phyloP scores from a whole-genome alignment of 2,797 vertebrate genomes.

The Tolypeutes matacus region DNA sequence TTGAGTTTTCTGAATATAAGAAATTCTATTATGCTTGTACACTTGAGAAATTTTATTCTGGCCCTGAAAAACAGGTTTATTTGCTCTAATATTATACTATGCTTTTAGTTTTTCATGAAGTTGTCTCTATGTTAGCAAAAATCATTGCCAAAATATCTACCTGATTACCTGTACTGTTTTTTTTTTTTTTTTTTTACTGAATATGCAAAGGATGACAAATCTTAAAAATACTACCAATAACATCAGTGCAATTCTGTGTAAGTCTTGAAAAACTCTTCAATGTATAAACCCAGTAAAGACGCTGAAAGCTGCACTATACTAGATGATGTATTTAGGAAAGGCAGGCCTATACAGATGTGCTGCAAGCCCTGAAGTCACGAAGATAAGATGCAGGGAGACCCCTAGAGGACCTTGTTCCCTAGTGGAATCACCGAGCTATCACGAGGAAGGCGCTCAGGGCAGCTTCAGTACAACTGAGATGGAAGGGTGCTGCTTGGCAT shows the following conservation, averaged over 20 bases:
- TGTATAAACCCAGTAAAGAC: neutral
- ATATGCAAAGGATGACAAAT: neutral
- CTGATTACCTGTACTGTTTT: neutral
- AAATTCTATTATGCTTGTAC: neutral
- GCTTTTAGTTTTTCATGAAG: neutral
- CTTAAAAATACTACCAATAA: neutral
- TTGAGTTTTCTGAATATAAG: slow-evolving; percentile 61
- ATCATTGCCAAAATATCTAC: neutral
- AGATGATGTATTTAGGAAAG: neutral
- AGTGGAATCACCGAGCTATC: neutral
- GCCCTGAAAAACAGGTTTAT: slow-evolving; percentile 8
- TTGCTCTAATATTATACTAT: neutral
- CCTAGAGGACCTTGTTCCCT: neutral
- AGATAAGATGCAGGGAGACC: neutral
- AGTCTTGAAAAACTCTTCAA: neutral
- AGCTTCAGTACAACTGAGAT: neutral
- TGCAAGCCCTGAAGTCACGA: neutral
- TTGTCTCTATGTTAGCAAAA: neutral
- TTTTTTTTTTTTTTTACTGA: neutral
- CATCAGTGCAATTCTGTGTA: neutral
- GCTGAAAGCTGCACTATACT: neutral
- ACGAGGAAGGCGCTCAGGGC: neutral
- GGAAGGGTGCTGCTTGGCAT: neutral
- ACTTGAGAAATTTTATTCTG: slow-evolving; percentile 60
- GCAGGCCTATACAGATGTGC: neutral